Evolutionary conservation across 2,113 vertebrate genomes (phyloP).

Genomic region (Rhizomys pruinosus): DNA sequence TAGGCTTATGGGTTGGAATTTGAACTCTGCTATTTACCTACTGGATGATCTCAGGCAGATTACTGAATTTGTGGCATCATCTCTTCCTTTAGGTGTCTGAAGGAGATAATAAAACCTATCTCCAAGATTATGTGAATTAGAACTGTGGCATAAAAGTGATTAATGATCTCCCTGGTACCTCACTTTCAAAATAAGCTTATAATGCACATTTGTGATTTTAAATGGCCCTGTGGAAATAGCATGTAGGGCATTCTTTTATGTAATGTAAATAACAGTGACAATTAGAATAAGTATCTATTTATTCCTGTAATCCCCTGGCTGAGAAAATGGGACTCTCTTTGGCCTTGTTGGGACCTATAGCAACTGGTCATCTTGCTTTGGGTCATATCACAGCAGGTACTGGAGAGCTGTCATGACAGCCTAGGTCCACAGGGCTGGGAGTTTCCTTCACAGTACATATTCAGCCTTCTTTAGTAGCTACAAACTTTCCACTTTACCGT

Average conservation of each 20-base stretch:
- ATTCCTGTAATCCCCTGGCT: background rate
- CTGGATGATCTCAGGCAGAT: background rate
- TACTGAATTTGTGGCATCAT: background rate
- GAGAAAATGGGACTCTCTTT: conserved; percentile 10
- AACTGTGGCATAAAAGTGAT: background rate
- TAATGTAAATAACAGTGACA: conserved; percentile 2
- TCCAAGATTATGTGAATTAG: background rate
- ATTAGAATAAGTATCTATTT: background rate
- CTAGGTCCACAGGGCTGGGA: background rate
- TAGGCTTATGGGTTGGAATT: background rate
- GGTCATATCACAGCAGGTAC: background rate
- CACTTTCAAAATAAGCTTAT: conserved; percentile 16
- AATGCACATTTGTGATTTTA: background rate
- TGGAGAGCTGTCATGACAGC: background rate
- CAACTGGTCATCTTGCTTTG: background rate
- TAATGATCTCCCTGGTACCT: background rate
- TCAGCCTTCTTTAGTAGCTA: background rate
- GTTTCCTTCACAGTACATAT: background rate
- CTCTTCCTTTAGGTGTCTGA: background rate
- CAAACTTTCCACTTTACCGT: background rate
- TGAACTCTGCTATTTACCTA: background rate
- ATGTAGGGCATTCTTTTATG: background rate
- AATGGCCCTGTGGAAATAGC: background rate
- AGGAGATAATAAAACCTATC: background rate
- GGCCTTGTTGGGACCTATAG: background rate